Evolutionary conservation across 2,113 vertebrate genomes (phyloP), one percentile per base, ranked within the genome.

Genomic region (Brachyistius frenatus): DNA sequence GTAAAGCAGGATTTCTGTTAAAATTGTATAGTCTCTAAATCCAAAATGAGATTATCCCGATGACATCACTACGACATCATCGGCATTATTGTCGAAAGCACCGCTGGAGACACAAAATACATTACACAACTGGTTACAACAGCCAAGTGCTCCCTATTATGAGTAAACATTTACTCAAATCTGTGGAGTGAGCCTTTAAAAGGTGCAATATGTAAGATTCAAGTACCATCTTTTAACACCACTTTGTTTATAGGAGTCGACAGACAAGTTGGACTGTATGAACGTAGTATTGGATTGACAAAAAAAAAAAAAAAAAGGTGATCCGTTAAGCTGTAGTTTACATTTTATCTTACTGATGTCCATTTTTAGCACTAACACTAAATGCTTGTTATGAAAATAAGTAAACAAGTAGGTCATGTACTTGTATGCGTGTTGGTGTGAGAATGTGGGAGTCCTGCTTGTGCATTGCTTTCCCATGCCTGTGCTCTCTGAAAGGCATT

Each of bases 391-490:
- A 56, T 55, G 66, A 87, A 76, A 70, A 53, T 41, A 77, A 76
- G 66, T 46, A 68, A 81, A 85, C 73, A 87, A 81, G 69, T 88
- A 78, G 86, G 84, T 74, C 80, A 85, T 73, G 62, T 76, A 67
- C 69, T 32, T 72, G 32, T 63, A 55, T 61, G 16, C 64, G 75
- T 61, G 76, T 76, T 56, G 54, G 70, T 67, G 62, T 55, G 63
- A 58, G 80, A 47, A 58, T 70, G 60, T 71, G 56, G 2, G 8
- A 50, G 50, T 52, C 67, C 78, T 76, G 81, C 57, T 55, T 75
- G 41, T 70, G 69, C 66, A 55, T 56, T 0, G 1, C 57, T 80
- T 86, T 87, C 80, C 77, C 62, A 58, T 79, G 64, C 66, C 60
- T 74, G 71, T 72, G 35, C 69, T 80, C 62, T 66, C 41, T 47